Evolutionary conservation across 2,888 invertebrate species (phyloP).

Genomic region (Leptopilina myrica): DNA sequence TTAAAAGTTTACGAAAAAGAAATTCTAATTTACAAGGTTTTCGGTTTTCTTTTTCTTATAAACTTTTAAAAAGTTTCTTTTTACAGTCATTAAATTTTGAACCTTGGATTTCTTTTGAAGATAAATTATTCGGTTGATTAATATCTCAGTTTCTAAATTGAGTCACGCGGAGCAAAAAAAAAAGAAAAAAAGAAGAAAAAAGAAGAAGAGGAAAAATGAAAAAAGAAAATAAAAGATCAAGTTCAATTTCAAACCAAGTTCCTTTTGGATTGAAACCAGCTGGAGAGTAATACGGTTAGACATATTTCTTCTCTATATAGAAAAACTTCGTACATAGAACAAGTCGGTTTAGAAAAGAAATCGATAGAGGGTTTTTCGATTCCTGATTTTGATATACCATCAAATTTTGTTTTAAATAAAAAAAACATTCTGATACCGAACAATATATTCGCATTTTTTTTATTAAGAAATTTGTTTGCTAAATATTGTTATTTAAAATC

Average conservation of each 20-base stretch:
- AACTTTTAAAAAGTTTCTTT: no score
- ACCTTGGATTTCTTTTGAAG: no score
- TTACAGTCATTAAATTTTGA: no score
- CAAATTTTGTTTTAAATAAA: background rate
- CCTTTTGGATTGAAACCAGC: background rate
- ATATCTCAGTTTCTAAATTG: background rate
- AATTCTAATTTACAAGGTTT: no score
- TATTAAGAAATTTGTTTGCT: no score
- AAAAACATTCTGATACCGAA: no score
- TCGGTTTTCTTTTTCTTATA: no score
- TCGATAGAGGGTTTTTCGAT: constrained; percentile 19
- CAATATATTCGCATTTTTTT: no score
- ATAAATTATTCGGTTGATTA: no score
- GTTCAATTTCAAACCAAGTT: background rate
- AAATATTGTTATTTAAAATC: no score
- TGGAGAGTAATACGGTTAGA: constrained; percentile 20
- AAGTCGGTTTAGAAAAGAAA: constrained; percentile 16
- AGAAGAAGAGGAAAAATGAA: no score
- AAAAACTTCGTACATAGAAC: constrained; percentile 24
- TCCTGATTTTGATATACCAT: constrained; percentile 20
- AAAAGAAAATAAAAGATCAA: background rate
- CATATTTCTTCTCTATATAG: background rate
- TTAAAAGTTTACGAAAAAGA: no score
- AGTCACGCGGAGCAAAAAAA: background rate
- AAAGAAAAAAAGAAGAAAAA: background rate